phyloP scores from a whole-genome alignment of 2,113 vertebrate genomes.

The Boleophthalmus pectinirostris region DNA sequence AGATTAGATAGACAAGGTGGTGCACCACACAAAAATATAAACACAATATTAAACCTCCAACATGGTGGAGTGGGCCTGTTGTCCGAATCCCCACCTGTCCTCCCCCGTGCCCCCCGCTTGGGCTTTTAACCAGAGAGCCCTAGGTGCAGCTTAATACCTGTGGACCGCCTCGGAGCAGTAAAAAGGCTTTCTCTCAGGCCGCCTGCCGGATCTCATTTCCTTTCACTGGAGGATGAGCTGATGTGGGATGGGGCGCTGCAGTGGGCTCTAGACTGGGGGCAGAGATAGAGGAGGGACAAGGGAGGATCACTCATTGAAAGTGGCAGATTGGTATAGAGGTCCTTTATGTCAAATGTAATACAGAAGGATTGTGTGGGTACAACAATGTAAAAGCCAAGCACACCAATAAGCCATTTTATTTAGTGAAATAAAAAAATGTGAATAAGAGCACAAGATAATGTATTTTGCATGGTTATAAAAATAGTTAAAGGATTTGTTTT shows the following conservation, averaged over 20 bases:
- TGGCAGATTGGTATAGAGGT: too few species aligned
- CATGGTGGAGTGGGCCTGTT: slow-evolving; percentile 39
- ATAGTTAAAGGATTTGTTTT: too few species aligned
- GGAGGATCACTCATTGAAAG: too few species aligned
- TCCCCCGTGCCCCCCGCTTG: slow-evolving; percentile 25
- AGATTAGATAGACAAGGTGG: slow-evolving; percentile 21
- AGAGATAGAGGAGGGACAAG: not conserved
- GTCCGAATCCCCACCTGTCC: slow-evolving; percentile 26
- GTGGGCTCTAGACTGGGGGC: not conserved
- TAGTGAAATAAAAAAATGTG: too few species aligned
- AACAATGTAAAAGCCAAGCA: too few species aligned
- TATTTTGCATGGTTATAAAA: too few species aligned
- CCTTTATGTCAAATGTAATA: too few species aligned
- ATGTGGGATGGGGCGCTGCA: slow-evolving; percentile 15
- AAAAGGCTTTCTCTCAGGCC: slow-evolving; percentile 47
- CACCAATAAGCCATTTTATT: too few species aligned
- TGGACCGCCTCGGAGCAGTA: slow-evolving; percentile 51
- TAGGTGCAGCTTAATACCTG: slow-evolving; percentile 63
- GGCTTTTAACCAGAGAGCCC: slow-evolving; percentile 36
- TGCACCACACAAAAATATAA: not conserved
- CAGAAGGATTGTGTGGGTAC: too few species aligned
- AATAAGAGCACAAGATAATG: too few species aligned
- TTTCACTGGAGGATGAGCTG: slow-evolving; percentile 8
- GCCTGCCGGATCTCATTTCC: slow-evolving; percentile 59
- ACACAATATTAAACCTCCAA: slow-evolving; percentile 38